Base-by-base conservation (phyloP, 2,113 vertebrate species). In the Datnioides undecimradiatus region DNA sequence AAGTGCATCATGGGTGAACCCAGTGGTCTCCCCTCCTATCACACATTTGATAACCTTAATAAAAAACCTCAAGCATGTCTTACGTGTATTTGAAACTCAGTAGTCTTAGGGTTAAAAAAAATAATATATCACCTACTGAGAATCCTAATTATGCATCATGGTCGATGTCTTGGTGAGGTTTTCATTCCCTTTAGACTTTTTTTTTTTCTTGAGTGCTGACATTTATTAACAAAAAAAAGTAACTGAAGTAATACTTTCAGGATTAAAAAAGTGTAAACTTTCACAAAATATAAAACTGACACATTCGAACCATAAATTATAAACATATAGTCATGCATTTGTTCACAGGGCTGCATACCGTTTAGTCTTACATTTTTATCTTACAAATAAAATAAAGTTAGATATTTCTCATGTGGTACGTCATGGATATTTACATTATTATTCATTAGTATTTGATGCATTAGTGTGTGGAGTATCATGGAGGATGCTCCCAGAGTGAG, bases 221-320 rank as follows among this genome's bases (percentile, higher is more conserved):
- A 93, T 90, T 90, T 86, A 90, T 90, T 84, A 92, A 91, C 90
- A 92, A 91, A 88, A 90, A 79, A 85, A 73, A 89, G 62, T 45
- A 90, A 87, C 83, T 60, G 33, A 90, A 84, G 52, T 85, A 90
- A 91, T 92, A 93, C 84, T 93, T 91, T 87, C 77, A 90, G 91
- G 83, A 90, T 92, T 93, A 94, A 91, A 94, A 94, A 94, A 94
- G 93, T 94, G 92, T 94, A 93, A 94, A 94, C 92, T 90, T 88
- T 92, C 92, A 94, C 93, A 93, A 93, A 94, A 93, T 94, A 93
- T 93, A 94, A 94, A 94, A 94, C 92, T 13, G 87, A 94, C 88
- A 93, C 91, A 93, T 94, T 88, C 87, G 14, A 90, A 93, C 88
- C 91, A 76, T 93, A 93, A 93, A 93, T 91, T 87, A 94, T 91